These are phyloP conservation scores for Thryonomys swinderianus DNA, from an alignment of 2,113 vertebrate species.

Conservation along the genomic window DNA sequence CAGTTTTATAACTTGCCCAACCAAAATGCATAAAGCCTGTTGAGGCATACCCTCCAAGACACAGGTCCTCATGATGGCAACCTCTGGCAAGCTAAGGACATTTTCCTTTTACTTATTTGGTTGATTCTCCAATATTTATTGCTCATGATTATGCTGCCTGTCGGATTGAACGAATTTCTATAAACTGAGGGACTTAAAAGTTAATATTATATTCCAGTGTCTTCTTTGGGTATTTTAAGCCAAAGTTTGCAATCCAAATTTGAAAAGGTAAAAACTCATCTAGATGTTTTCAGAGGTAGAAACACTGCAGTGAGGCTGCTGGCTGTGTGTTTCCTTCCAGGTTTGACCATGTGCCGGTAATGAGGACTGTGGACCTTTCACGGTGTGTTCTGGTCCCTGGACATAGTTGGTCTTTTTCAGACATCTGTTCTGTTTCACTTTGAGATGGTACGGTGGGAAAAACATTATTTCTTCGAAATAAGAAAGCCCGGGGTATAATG, in stretches of 20 bases:
- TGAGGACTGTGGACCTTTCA: neutral
- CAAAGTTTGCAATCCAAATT: slow-evolving; percentile 21
- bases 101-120: neutral
- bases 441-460: slow-evolving; percentile 7
- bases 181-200: slow-evolving; percentile 14
- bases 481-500: neutral
- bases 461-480: slow-evolving; percentile 27
- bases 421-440: neutral
- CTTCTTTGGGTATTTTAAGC: slow-evolving; percentile 29
- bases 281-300: neutral
- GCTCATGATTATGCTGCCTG: neutral
- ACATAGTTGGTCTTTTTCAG: neutral
- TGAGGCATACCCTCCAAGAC: neutral
- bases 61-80: neutral
- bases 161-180: neutral
- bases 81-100: neutral
- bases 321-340: neutral
- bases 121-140: neutral
- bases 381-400: neutral
- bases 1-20: neutral
- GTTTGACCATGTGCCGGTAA: neutral
- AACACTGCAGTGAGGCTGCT: neutral
- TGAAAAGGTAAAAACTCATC: slow-evolving; percentile 7
- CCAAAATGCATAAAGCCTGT: neutral
- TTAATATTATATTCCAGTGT: neutral